Evolutionary conservation across 1,140 invertebrate genomes (phyloP).

Genomic region (Phortica variegata): DNA sequence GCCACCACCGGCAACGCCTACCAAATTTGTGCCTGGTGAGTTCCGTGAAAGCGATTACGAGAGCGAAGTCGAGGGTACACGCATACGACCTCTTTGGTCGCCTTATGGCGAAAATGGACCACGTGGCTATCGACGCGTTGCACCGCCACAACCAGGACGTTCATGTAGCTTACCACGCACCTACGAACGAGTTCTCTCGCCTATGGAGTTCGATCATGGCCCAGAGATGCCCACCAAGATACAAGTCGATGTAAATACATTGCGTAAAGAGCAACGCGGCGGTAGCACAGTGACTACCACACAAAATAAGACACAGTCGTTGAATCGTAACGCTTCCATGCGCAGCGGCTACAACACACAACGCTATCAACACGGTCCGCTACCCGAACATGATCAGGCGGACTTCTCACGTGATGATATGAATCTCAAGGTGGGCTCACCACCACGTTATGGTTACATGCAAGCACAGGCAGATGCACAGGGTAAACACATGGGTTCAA

Average conservation of each 20-base stretch:
- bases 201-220: constrained; percentile 65
- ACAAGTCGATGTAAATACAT: constrained; percentile 35
- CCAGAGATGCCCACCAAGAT: constrained; percentile 59
- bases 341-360: constrained; percentile 23
- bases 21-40: constrained; percentile 69
- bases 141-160: constrained; percentile 57
- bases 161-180: constrained; percentile 59
- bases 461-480: constrained; percentile 57
- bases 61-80: constrained; percentile 65
- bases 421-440: constrained; percentile 61
- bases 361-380: constrained; percentile 7
- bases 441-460: constrained; percentile 64
- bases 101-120: constrained; percentile 64
- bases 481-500: constrained; percentile 65
- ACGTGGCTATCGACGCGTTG: constrained; percentile 64
- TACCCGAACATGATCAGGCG: constrained; percentile 5
- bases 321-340: constrained; percentile 42
- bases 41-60: constrained; percentile 72
- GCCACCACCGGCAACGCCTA: constrained; percentile 62
- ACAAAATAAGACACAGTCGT: constrained; percentile 35
- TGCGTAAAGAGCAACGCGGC: constrained; percentile 41
- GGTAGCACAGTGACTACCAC: constrained; percentile 33
- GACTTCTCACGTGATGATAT: constrained; percentile 42
- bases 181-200: constrained; percentile 60
- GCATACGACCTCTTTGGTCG: constrained; percentile 65